phyloP scores from a whole-genome alignment of 2,888 invertebrate genomes.

The Heliconius cydno region DNA sequence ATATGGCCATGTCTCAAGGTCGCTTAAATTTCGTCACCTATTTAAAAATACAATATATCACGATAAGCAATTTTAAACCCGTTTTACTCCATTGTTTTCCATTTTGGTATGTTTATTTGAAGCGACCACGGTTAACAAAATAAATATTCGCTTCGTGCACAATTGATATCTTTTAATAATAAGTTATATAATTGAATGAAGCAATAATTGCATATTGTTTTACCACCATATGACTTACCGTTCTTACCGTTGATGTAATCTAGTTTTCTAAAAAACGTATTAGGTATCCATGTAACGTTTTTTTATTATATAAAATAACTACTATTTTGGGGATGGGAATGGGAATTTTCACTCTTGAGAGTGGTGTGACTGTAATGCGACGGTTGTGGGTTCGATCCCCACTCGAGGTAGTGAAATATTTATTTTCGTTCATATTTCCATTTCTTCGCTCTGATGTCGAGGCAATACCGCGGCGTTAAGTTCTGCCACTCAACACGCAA shows the following conservation, averaged over 20 bases:
- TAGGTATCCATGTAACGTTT: not conserved
- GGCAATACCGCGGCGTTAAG: no score
- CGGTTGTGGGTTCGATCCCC: no score
- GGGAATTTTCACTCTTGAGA: not conserved
- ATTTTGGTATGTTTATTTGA: slow-evolving; percentile 23
- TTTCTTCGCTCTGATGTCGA: no score
- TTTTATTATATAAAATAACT: not conserved
- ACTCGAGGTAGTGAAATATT: no score
- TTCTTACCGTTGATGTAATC: no score
- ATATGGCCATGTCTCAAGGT: slow-evolving; percentile 42
- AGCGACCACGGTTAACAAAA: slow-evolving; percentile 10
- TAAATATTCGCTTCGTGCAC: not conserved
- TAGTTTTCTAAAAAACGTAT: not conserved
- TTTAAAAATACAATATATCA: slow-evolving; percentile 41
- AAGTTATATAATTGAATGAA: not conserved
- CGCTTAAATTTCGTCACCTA: slow-evolving; percentile 39
- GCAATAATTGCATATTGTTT: not conserved
- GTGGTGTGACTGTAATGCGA: no score
- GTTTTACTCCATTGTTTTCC: slow-evolving; percentile 40
- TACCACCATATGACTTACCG: not conserved
- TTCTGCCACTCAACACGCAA: no score
- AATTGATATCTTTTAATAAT: not conserved
- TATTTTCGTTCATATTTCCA: no score
- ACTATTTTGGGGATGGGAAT: not conserved
- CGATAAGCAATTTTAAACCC: slow-evolving; percentile 32